A percentile compares a stretch with the other conserved stretches of the same genome.
These are phyloP conservation scores for Melinopterus prodromus DNA, from an alignment of 2,888 invertebrate species.

Conservation along the genomic window DNA sequence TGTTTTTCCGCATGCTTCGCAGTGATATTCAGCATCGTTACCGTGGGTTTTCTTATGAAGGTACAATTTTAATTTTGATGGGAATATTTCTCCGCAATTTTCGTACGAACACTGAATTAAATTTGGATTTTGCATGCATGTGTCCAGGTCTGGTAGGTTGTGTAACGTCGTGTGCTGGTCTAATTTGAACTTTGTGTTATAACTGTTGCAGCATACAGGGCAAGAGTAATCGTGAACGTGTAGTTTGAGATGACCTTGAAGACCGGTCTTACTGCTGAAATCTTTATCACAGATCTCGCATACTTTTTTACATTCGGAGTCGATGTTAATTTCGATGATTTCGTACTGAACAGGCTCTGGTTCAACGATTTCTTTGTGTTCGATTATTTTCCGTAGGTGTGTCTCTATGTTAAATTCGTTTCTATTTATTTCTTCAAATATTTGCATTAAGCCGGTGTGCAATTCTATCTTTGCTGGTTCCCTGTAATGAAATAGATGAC, in stretches of 20 bases:
- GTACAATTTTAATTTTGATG: conserved; percentile 61
- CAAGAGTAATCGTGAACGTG: background rate
- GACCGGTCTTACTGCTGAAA: conserved; percentile 62
- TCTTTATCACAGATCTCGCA: conserved; percentile 66
- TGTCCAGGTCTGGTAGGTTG: background rate
- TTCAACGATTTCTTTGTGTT: background rate
- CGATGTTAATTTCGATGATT: background rate
- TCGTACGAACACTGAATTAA: conserved; percentile 63
- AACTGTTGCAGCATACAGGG: background rate
- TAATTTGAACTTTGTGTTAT: background rate
- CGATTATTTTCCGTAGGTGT: background rate
- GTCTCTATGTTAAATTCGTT: background rate
- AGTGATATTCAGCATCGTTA: conserved; percentile 61
- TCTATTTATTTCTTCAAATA: background rate
- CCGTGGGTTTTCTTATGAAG: conserved; percentile 65
- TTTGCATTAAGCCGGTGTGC: background rate
- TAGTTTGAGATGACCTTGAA: conserved; percentile 60
- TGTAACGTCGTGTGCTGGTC: background rate
- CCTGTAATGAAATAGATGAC: background rate
- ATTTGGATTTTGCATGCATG: conserved; percentile 60
- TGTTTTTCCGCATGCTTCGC: conserved; percentile 65
- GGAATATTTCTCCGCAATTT: conserved; percentile 62
- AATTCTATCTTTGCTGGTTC: background rate
- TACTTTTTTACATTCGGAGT: conserved; percentile 37
- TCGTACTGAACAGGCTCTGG: background rate